Percentiles rank a stretch among this genome's conserved stretches.
These are phyloP conservation scores for Ormyrus pomaceus DNA, from an alignment of 2,888 invertebrate species.

Conservation along the genomic window DNA sequence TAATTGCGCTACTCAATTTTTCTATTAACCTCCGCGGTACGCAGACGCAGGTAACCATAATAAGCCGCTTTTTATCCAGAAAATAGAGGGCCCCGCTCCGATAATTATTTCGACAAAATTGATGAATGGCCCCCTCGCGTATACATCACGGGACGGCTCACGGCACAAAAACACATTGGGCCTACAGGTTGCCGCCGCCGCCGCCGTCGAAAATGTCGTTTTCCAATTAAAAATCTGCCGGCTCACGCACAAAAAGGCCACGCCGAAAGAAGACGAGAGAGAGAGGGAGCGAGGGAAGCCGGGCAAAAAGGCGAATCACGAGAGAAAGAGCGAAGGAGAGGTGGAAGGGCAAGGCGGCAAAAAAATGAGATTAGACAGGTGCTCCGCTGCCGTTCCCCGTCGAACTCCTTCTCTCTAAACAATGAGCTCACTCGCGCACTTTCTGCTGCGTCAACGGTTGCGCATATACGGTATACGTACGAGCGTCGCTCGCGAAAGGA, in stretches of 20 bases:
- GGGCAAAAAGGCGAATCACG: slow-evolving; percentile 43
- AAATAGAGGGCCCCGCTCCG: slow-evolving; percentile 32
- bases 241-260: slow-evolving; percentile 52
- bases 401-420: not conserved
- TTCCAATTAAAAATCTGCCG: slow-evolving; percentile 58
- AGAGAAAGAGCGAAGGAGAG: not conserved
- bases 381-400: slow-evolving; percentile 19
- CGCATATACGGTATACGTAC: not conserved
- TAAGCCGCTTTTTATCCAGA: slow-evolving; percentile 46
- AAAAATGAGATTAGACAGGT: slow-evolving; percentile 56
- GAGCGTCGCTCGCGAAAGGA: not conserved
- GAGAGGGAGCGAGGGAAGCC: slow-evolving; percentile 3
- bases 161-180: slow-evolving; percentile 8
- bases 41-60: not conserved
- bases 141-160: not conserved
- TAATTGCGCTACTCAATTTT: slow-evolving; percentile 23
- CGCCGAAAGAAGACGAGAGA: not conserved
- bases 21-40: slow-evolving; percentile 40
- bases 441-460: slow-evolving; percentile 52
- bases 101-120: slow-evolving; percentile 57
- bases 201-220: slow-evolving; percentile 49
- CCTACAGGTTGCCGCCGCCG: slow-evolving; percentile 32
- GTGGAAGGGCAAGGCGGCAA: slow-evolving; percentile 7
- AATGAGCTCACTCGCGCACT: not conserved
- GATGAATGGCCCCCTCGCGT: slow-evolving; percentile 37